Base-by-base conservation (phyloP, 2,888 invertebrate species). In the Clitarchus hookeri region DNA sequence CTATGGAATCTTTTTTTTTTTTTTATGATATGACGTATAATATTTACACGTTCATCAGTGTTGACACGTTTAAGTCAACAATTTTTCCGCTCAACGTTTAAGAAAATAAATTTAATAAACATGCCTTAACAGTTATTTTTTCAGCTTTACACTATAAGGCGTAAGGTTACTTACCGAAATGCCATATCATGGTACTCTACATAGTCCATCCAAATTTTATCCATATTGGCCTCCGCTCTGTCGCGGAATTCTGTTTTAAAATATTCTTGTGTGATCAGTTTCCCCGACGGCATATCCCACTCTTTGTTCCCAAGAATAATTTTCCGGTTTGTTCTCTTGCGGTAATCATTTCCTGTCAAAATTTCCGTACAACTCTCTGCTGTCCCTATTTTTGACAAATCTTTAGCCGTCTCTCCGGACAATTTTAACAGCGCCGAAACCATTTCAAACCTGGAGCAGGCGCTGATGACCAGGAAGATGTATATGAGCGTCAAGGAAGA, bases 391-490 rank as follows among this genome's bases (percentile, higher is more conserved):
- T 65, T 65, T 16, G 23, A 65, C n/a, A 65, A 65, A 65, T 65
- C 65, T 65, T 65, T 8, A 65, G 65, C 19, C 8, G 8, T 65
- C 65, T 65, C 65, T n/a, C 65, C 65, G 16, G 65, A 65, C n/a
- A 65, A n/a, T 65, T 65, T n/a, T 4, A 65, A 65, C n/a, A 65
- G n/a, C 1, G 8, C 65, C n/a, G 65, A 65, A n/a, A 65, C 65
- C 65, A 65, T 65, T 65, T 65, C 65, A n/a, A 65, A 65, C 65
- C 65, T 65, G n/a, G 65, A 65, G n/a, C 65, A 65, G 65, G 65
- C 65, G 1, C 65, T 23, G 8, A 65, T 65, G 65, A 65, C 23
- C 23, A 65, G n/a, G n/a, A 65, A 65, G 65, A 65, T 65, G n/a
- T 65, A 65, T 65, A 65, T 65, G n/a, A 65, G 65, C 16, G 65